These are phyloP conservation scores for Lepidurus apus DNA, from an alignment of 1,140 invertebrate genomes.

Conservation along the genomic window DNA sequence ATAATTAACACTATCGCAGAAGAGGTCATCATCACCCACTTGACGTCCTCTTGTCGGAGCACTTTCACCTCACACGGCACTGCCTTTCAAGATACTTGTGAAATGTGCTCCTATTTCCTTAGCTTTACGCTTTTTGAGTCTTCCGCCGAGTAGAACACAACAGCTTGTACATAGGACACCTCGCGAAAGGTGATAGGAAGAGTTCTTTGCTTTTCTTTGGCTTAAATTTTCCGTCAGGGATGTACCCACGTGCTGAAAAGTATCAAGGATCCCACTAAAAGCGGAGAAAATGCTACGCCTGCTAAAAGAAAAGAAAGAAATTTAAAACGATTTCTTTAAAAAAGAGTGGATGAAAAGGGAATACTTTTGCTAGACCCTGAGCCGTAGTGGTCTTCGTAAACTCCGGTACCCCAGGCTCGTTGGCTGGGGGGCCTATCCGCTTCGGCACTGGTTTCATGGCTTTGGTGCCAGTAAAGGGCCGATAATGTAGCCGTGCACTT, in stretches of 20 bases:
- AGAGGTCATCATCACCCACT: constrained; percentile 8
- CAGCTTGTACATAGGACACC: not conserved
- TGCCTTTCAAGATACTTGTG: constrained; percentile 17
- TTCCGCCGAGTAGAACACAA: not conserved
- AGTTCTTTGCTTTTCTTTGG: not conserved
- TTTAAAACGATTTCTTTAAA: not conserved
- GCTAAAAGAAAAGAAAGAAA: not conserved
- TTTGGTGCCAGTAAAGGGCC: constrained; percentile 66
- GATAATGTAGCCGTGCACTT: constrained; percentile 82
- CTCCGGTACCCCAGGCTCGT: constrained; percentile 6
- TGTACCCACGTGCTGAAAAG: not conserved
- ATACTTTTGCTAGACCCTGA: not conserved
- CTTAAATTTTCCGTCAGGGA: not conserved
- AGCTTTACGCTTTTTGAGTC: not conserved
- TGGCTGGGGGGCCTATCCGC: constrained; percentile 53
- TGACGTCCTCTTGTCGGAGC: constrained; percentile 12
- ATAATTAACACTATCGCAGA: constrained; percentile 19
- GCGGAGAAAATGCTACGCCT: not conserved
- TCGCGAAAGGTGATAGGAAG: not conserved
- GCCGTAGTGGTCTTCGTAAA: not conserved
- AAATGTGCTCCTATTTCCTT: not conserved
- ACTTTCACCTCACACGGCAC: constrained; percentile 14
- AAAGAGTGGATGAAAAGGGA: not conserved
- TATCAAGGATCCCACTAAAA: not conserved
- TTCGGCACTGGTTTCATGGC: constrained; percentile 74